Base-by-base conservation (phyloP, 2,113 vertebrate species). In the Oryzias woworae region DNA sequence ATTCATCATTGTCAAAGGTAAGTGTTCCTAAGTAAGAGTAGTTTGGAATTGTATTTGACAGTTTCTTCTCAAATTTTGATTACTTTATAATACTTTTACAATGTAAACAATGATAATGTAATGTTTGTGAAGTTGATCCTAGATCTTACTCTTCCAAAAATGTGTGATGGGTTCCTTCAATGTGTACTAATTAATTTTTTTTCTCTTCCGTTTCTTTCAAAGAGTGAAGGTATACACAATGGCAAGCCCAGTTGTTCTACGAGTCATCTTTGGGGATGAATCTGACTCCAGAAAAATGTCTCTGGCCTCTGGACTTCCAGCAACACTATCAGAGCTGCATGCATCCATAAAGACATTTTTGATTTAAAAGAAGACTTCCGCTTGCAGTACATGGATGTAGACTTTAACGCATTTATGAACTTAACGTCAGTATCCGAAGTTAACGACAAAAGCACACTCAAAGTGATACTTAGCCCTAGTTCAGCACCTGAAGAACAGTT, bases 221-320 rank as follows among this genome's bases (percentile, higher is more conserved):
- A 18, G 52, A 62, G 31, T 62, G 18, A 49, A 41, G 16, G 49
- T 53, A 20, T 52, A 0, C 2, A 42, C 2, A 41, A 71, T 71
- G 61, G 48, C 42, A 49, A 1, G 2, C 41, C 52, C 51, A 3
- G 24, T 50, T 65, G 62, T 65, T 43, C 61, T 59, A 20, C 1
- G 20, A 20, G 20, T 20, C 20, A 20, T 20, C 20, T 20, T 20
- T 20, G 20, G 20, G 20, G 24, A 5, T 10, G 23, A 47, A 5
- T 73, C 4, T 5, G 49, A 51, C 49, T 51, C 49, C 6, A 23
- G 49, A 24, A 51, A 51, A 51, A 7, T 67, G 15, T n/a, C 20
- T 14, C 18, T 62, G 23, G 15, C 13, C 1, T 57, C 71, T 41
- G 64, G 58, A 15, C 67, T 74, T 61, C 64, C 58, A 23, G 52